Percentiles rank a stretch among this genome's conserved stretches.
phyloP scores from a whole-genome alignment of 2,888 invertebrate genomes.

The Dimorphilus gyrociliatus region DNA sequence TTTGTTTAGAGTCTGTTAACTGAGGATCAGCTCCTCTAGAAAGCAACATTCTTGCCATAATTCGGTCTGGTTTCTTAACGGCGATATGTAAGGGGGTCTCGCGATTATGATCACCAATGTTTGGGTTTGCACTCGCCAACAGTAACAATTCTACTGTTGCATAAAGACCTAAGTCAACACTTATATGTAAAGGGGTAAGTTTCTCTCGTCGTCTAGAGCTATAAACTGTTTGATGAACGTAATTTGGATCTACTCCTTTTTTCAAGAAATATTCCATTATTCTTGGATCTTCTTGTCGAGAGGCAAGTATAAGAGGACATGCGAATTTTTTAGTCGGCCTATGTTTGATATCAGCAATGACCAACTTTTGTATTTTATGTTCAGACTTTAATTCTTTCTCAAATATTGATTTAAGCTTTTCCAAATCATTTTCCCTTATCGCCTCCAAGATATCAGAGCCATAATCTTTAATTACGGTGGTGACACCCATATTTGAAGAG shows the following conservation, averaged over 20 bases:
- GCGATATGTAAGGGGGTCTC: slow-evolving; percentile 15
- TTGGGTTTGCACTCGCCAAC: slow-evolving; percentile 11
- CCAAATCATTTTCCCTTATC: slow-evolving; percentile 12
- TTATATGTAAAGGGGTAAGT: slow-evolving; percentile 13
- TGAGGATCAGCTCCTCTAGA: slow-evolving; percentile 13
- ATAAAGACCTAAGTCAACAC: slow-evolving; percentile 12
- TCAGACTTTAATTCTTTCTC: slow-evolving; percentile 12
- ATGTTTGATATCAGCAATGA: slow-evolving; percentile 14
- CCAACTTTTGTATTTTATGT: slow-evolving; percentile 9
- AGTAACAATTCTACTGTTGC: slow-evolving; percentile 11
- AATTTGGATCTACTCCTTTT: slow-evolving; percentile 13
- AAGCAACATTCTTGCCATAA: slow-evolving; percentile 12
- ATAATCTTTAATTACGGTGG: slow-evolving; percentile 12
- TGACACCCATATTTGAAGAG: slow-evolving; percentile 13
- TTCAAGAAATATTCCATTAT: slow-evolving; percentile 14
- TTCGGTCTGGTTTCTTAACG: slow-evolving; percentile 13
- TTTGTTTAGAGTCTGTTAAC: slow-evolving; percentile 10
- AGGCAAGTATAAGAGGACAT: slow-evolving; percentile 15
- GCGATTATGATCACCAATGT: slow-evolving; percentile 13
- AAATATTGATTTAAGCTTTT: slow-evolving; percentile 9
- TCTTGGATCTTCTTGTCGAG: slow-evolving; percentile 12
- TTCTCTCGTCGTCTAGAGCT: slow-evolving; percentile 11
- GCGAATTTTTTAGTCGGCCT: slow-evolving; percentile 15
- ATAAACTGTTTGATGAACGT: slow-evolving; percentile 14
- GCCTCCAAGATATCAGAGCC: slow-evolving; percentile 15